These are phyloP conservation scores for Nothocercus nigrocapillus DNA, from an alignment of 2,113 vertebrate species.

Conservation along the genomic window DNA sequence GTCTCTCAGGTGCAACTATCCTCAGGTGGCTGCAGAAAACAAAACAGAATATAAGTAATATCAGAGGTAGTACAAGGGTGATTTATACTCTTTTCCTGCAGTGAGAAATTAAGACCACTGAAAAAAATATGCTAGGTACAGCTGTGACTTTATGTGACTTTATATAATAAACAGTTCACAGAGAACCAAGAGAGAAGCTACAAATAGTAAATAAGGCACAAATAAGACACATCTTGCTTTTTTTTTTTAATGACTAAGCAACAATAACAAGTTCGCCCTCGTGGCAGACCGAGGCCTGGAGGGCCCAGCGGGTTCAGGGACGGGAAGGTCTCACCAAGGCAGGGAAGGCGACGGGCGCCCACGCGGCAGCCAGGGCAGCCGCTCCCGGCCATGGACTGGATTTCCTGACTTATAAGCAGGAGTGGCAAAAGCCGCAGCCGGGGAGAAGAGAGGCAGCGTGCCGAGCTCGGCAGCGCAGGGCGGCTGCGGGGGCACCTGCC, in stretches of 20 bases:
- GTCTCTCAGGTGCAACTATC: neutral
- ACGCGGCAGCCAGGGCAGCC: neutral
- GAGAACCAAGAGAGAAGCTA: neutral
- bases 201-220: neutral
- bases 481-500: neutral
- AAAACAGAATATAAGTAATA: neutral
- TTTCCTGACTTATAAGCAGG: fast-evolving
- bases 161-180: neutral
- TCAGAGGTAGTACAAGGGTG: neutral
- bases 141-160: neutral
- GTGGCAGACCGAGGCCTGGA: fast-evolving
- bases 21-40: neutral
- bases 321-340: neutral
- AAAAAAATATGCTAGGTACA: neutral
- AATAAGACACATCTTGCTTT: neutral
- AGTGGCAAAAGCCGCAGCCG: neutral
- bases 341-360: neutral
- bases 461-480: neutral
- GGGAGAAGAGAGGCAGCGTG: neutral
- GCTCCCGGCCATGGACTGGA: neutral
- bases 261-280: fast-evolving
- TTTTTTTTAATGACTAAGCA: neutral
- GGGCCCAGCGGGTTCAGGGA: neutral
- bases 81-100: neutral
- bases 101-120: neutral